Evolutionary conservation across 35 echinoderm and acorn worm species (phyloP).

Genomic region (Apostichopus parvimensis): DNA sequence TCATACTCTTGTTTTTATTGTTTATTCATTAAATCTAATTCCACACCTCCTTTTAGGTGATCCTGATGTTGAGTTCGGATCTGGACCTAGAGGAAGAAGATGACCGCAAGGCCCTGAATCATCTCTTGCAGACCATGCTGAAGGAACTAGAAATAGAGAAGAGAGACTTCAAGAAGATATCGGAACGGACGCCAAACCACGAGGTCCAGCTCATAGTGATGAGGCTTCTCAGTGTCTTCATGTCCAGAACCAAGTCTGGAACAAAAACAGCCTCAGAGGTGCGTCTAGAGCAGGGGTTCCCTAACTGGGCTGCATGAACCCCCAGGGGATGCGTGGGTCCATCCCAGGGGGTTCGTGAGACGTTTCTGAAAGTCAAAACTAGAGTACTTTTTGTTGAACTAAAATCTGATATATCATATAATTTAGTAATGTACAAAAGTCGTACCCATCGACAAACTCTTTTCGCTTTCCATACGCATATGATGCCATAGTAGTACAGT

Average conservation of each 20-base stretch:
- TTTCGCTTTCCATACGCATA: too few relatives aligned
- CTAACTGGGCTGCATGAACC: too few relatives aligned
- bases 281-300: background rate
- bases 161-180: slow-evolving; percentile 83
- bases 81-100: slow-evolving; percentile 93
- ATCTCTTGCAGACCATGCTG: slow-evolving; percentile 75
- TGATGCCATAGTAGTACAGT: too few relatives aligned
- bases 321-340: too few relatives aligned
- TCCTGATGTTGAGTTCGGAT: slow-evolving; percentile 96
- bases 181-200: slow-evolving; percentile 79
- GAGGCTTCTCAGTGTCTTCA: slow-evolving; percentile 97
- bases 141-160: slow-evolving; percentile 75
- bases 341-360: too few relatives aligned
- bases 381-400: too few relatives aligned
- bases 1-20: background rate
- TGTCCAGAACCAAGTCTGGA: slow-evolving; percentile 97
- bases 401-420: too few relatives aligned
- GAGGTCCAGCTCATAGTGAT: slow-evolving; percentile 99
- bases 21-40: background rate
- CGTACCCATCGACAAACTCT: too few relatives aligned
- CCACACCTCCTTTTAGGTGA: slow-evolving; percentile 59
- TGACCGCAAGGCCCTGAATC: slow-evolving; percentile 75
- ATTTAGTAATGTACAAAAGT: too few relatives aligned
- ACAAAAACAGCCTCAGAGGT: slow-evolving; percentile 97
- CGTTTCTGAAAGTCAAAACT: too few relatives aligned